phyloP scores from a whole-genome alignment of 2,888 invertebrate species.

The Loripinus fragilis region DNA sequence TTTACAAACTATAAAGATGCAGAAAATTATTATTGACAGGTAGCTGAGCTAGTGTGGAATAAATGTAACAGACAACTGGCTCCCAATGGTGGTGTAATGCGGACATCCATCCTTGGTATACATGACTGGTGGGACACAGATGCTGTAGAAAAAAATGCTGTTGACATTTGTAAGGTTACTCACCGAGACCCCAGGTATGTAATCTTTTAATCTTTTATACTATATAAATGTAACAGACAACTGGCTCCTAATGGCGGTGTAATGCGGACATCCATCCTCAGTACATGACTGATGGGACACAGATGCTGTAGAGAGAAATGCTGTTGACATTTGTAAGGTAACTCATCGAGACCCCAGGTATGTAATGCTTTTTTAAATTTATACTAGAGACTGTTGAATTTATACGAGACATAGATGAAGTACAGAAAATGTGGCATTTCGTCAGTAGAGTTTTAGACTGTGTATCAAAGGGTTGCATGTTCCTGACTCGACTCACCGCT shows the following conservation, averaged over 20 bases:
- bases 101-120: not conserved
- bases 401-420: too few relatives aligned
- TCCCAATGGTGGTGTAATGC: not conserved
- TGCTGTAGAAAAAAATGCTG: not conserved
- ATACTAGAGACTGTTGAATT: too few relatives aligned
- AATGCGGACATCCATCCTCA: constrained; percentile 72
- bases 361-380: too few relatives aligned
- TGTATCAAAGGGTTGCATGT: too few relatives aligned
- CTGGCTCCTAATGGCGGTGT: constrained; percentile 73
- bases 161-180: not conserved
- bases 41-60: constrained; percentile 57
- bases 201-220: not conserved
- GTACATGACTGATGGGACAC: constrained; percentile 62
- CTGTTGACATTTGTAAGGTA: constrained; percentile 60
- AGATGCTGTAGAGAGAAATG: constrained; percentile 59
- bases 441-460: too few relatives aligned
- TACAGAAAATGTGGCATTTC: too few relatives aligned
- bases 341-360: constrained; percentile 71
- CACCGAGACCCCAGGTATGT: not conserved
- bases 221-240: too few relatives aligned
- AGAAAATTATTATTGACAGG: too few relatives aligned
- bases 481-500: too few relatives aligned
- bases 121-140: too few relatives aligned
- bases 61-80: too few relatives aligned
- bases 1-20: too few relatives aligned